phyloP scores from a whole-genome alignment of 2,113 vertebrate genomes.

The Neolamprologus kungweensis region DNA sequence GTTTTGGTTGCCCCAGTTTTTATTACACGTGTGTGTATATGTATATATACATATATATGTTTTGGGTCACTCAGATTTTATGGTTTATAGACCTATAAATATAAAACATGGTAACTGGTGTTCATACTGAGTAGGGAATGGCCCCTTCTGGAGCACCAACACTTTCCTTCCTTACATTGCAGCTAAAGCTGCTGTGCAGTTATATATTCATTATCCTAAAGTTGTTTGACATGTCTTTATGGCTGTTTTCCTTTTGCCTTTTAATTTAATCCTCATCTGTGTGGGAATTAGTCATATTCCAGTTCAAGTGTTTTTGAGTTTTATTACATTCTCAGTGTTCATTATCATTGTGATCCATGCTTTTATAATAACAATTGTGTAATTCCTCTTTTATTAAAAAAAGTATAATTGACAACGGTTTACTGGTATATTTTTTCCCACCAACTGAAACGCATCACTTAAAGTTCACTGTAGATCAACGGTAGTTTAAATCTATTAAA shows the following conservation, averaged over 20 bases:
- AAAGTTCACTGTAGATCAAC: neutral
- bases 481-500: neutral
- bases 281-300: neutral
- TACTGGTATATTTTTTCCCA: neutral
- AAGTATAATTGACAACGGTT: neutral
- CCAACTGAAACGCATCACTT: neutral
- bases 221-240: neutral
- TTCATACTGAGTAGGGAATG: slow-evolving; percentile 4
- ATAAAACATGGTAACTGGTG: neutral
- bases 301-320: neutral
- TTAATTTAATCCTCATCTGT: neutral
- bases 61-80: slow-evolving; percentile 14
- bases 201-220: neutral
- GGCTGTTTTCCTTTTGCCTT: neutral
- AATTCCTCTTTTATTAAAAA: slow-evolving; percentile 48
- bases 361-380: slow-evolving; percentile 55
- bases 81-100: slow-evolving; percentile 35
- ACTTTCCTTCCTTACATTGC: neutral
- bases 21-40: neutral
- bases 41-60: neutral
- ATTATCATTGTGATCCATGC: slow-evolving; percentile 22
- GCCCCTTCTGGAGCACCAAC: neutral
- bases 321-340: slow-evolving; percentile 3
- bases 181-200: slow-evolving; percentile 17
- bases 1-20: slow-evolving; percentile 22